phyloP scores from a whole-genome alignment of 1,140 invertebrate genomes.

The Papilio aristodemus region DNA sequence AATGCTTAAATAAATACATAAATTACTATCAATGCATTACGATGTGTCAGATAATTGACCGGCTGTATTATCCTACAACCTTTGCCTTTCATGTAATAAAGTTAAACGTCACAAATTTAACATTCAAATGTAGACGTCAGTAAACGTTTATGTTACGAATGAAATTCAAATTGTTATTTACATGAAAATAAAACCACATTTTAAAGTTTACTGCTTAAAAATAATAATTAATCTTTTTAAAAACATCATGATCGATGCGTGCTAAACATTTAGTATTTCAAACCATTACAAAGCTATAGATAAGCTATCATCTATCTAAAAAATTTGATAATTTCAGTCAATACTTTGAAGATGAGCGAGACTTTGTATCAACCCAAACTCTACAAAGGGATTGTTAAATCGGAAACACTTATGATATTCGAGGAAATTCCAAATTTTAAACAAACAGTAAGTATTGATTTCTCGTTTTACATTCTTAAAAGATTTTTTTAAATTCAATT shows the following conservation, averaged over 20 bases:
- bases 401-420: slow-evolving; percentile 1
- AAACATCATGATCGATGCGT: not conserved
- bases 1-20: too few species aligned
- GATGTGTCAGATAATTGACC: too few species aligned
- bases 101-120: not conserved
- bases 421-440: slow-evolving; percentile 27
- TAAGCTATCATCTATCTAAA: not conserved
- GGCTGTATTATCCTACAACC: not conserved
- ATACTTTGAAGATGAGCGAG: not conserved
- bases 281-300: not conserved
- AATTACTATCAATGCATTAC: too few species aligned
- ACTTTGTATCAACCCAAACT: not conserved
- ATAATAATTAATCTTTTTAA: not conserved
- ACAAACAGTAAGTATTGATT: slow-evolving; percentile 15
- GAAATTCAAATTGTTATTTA: slow-evolving; percentile 6
- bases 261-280: not conserved
- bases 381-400: slow-evolving; percentile 23
- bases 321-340: not conserved
- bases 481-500: not conserved
- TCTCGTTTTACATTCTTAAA: not conserved
- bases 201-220: not conserved
- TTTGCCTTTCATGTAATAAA: not conserved
- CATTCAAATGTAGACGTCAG: not conserved
- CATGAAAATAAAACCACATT: not conserved
- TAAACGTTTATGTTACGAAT: not conserved